Evolutionary conservation across 1,140 invertebrate species (phyloP).

Genomic region (Solenopsis invicta): DNA sequence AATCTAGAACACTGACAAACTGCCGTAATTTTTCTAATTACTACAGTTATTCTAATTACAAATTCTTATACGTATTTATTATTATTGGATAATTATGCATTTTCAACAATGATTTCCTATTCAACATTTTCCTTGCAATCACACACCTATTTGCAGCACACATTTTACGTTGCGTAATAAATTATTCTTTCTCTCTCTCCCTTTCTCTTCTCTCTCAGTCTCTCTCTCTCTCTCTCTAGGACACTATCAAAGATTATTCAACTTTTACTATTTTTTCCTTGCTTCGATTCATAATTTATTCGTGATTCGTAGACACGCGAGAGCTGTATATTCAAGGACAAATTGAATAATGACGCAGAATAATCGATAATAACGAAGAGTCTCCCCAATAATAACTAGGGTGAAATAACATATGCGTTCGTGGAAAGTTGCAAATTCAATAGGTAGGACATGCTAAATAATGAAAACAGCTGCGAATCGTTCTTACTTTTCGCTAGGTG

Average conservation of each 20-base stretch:
- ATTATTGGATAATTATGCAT: background rate
- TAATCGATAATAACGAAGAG: conserved; percentile 27
- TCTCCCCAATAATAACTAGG: background rate
- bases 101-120: background rate
- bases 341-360: conserved; percentile 44
- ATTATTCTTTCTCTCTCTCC: background rate
- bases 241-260: background rate
- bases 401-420: conserved; percentile 1
- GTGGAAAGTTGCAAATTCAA: conserved; percentile 16
- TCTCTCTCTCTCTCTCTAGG: no score
- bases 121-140: background rate
- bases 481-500: conserved; percentile 11
- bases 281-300: conserved; percentile 17
- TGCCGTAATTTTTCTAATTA: background rate
- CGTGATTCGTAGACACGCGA: background rate
- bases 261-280: background rate
- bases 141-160: background rate
- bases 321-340: background rate
- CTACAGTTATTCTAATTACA: background rate
- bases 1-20: background rate
- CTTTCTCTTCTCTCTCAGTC: no score
- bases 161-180: background rate
- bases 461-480: background rate
- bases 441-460: conserved; percentile 32
- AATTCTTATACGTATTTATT: background rate